Percentiles rank a stretch among this genome's conserved stretches.
Evolutionary conservation across 2,113 vertebrate genomes (phyloP).

Genomic region (Hydropotes inermis): DNA sequence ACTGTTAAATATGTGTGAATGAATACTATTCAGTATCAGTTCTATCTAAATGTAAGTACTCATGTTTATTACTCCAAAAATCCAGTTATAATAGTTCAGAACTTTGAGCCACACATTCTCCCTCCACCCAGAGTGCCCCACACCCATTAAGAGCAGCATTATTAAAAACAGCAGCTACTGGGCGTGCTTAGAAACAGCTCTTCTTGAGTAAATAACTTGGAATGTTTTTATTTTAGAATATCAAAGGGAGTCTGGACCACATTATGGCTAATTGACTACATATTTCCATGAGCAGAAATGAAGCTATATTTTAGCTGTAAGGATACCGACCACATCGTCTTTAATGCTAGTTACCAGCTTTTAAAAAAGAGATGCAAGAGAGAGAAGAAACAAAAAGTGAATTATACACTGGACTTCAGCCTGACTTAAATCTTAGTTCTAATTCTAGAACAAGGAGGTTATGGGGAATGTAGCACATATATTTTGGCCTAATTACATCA

Average conservation of each 20-base stretch:
- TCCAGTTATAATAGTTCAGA: conserved; percentile 35
- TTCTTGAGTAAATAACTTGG: conserved; percentile 75
- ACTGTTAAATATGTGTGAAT: background rate
- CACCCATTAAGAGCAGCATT: conserved; percentile 68
- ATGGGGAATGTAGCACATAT: background rate
- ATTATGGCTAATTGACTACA: conserved; percentile 76
- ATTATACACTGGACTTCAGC: background rate
- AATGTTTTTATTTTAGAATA: conserved; percentile 78
- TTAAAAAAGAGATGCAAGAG: background rate
- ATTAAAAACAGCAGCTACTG: conserved; percentile 78
- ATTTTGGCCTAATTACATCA: background rate
- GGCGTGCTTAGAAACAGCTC: conserved; percentile 70
- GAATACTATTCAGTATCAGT: background rate
- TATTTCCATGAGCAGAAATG: conserved; percentile 70
- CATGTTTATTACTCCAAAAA: conserved; percentile 6
- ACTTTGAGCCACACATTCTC: conserved; percentile 22
- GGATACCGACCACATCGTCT: conserved; percentile 61
- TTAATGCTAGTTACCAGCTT: conserved; percentile 65
- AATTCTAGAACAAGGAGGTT: background rate
- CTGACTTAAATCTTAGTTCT: conserved; percentile 18
- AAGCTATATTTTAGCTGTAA: conserved; percentile 75
- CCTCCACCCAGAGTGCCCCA: conserved; percentile 49
- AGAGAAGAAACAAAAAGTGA: conserved; percentile 37
- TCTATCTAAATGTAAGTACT: background rate
- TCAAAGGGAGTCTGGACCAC: conserved; percentile 76